These are phyloP conservation scores for Sebastiscus tertius DNA, from an alignment of 2,797 vertebrate genomes.

Conservation along the genomic window DNA sequence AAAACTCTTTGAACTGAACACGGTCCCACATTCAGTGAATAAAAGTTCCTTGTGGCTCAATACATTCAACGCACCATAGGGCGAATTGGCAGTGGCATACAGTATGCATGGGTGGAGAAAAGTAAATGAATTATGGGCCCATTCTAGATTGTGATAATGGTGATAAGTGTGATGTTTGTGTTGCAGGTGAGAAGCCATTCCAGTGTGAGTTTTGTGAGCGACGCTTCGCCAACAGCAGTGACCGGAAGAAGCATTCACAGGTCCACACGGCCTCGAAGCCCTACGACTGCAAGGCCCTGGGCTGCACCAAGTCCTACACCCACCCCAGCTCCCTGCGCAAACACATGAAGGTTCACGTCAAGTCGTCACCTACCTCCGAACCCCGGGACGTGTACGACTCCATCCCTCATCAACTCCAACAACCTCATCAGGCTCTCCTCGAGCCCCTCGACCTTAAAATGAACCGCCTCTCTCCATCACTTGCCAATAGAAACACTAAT, in stretches of 20 bases:
- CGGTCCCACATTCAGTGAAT: neutral
- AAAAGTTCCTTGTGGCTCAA: neutral
- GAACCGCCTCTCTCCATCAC: slow-evolving; percentile 63
- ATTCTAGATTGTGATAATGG: neutral
- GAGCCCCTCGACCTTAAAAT: slow-evolving; percentile 80
- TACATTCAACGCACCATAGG: neutral
- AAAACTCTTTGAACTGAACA: neutral
- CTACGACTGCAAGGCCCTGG: slow-evolving; percentile 96
- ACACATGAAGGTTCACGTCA: slow-evolving; percentile 98
- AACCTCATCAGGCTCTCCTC: slow-evolving; percentile 61
- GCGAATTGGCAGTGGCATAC: neutral
- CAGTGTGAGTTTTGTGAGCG: slow-evolving; percentile 98
- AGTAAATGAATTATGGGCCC: neutral
- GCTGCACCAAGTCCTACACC: slow-evolving; percentile 95
- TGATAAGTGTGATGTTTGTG: slow-evolving; percentile 21
- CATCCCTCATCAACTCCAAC: slow-evolving; percentile 63
- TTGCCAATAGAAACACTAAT: slow-evolving; percentile 38
- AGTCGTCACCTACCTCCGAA: slow-evolving; percentile 90
- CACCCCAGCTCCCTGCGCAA: slow-evolving; percentile 96
- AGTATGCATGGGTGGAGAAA: no score
- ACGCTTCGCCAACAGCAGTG: slow-evolving; percentile 98
- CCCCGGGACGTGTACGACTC: slow-evolving; percentile 83
- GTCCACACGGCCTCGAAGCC: slow-evolving; percentile 98
- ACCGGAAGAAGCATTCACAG: slow-evolving; percentile 97
- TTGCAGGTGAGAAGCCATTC: slow-evolving; percentile 98